phyloP scores from a whole-genome alignment of 1,140 invertebrate species.

The Drosophila auraria region DNA sequence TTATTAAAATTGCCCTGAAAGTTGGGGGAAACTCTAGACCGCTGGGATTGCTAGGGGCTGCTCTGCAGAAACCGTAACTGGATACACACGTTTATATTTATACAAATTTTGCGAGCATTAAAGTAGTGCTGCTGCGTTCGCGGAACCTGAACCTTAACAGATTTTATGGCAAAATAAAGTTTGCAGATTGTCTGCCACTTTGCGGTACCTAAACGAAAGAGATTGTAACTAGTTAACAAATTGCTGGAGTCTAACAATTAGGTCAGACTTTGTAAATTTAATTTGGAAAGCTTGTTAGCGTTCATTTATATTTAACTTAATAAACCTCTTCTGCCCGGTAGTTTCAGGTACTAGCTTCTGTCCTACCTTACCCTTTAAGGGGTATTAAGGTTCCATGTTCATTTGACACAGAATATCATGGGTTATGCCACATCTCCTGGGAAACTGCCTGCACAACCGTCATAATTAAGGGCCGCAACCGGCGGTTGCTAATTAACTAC shows the following conservation, averaged over 20 bases:
- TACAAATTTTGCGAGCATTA: slow-evolving; percentile 17
- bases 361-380: background rate
- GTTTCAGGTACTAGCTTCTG: background rate
- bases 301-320: background rate
- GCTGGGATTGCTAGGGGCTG: slow-evolving; percentile 20
- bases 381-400: background rate
- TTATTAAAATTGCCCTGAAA: slow-evolving; percentile 57
- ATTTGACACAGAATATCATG: background rate
- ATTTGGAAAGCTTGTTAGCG: background rate
- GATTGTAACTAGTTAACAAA: slow-evolving; percentile 4
- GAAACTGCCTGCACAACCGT: slow-evolving; percentile 24
- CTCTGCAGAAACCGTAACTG: slow-evolving; percentile 16
- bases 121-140: slow-evolving; percentile 7
- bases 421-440: background rate
- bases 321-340: background rate
- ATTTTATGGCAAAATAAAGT: slow-evolving; percentile 16
- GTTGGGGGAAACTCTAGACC: slow-evolving; percentile 34
- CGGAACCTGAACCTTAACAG: slow-evolving; percentile 32
- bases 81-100: slow-evolving; percentile 38
- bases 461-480: slow-evolving; percentile 44
- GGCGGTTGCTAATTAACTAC: slow-evolving; percentile 61
- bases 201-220: background rate
- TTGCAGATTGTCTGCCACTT: slow-evolving; percentile 4
- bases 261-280: background rate
- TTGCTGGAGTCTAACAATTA: background rate